These are phyloP conservation scores for Drosophila subpulchrella DNA, from an alignment of 1,140 invertebrate species.

Conservation along the genomic window DNA sequence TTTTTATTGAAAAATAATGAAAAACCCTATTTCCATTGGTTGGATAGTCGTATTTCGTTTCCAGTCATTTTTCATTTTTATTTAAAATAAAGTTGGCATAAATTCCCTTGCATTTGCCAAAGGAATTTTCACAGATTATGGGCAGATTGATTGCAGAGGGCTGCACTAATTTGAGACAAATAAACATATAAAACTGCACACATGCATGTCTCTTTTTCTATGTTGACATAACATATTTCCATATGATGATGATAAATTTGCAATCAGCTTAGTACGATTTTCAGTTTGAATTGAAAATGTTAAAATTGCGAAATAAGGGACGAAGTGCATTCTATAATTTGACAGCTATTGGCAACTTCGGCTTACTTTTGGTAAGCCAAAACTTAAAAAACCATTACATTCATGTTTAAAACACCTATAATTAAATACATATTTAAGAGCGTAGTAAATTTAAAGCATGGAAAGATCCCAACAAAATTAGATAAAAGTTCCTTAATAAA, in stretches of 20 bases:
- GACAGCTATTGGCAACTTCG: not conserved
- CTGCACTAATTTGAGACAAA: conserved; percentile 15
- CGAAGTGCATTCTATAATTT: not conserved
- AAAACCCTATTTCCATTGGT: not conserved
- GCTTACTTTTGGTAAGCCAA: not conserved
- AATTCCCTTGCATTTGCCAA: not conserved
- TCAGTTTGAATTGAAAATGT: not conserved
- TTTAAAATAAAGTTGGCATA: conserved; percentile 15
- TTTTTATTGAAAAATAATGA: not conserved
- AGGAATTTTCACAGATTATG: not conserved
- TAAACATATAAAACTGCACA: conserved; percentile 13
- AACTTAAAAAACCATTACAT: not conserved
- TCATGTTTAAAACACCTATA: not conserved
- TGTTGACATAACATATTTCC: conserved; percentile 15
- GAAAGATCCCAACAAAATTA: no score
- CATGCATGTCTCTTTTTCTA: not conserved
- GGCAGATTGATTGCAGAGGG: not conserved
- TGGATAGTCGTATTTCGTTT: not conserved
- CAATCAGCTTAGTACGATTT: conserved; percentile 17
- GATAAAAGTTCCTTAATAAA: no score
- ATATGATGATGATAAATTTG: conserved; percentile 6
- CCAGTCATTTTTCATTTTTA: conserved; percentile 1
- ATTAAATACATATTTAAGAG: not conserved
- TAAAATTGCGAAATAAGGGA: not conserved
- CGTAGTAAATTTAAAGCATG: no score